Evolutionary conservation across 2,113 vertebrate species (phyloP).

Genomic region (Meles meles): DNA sequence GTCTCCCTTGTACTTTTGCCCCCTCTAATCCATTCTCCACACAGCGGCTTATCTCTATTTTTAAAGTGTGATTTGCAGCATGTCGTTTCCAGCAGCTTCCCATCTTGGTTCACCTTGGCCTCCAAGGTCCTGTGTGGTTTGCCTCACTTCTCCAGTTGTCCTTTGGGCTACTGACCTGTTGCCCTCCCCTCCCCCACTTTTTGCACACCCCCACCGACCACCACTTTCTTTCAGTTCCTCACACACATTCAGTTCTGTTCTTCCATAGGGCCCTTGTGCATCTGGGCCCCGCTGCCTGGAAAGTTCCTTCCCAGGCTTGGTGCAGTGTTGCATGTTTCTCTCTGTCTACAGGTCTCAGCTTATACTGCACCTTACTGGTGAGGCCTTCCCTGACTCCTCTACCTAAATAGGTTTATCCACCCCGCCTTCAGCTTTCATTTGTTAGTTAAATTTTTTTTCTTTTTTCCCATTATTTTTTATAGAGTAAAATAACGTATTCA

Average conservation of each 20-base stretch:
- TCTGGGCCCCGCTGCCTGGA: not conserved
- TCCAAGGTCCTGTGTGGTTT: not conserved
- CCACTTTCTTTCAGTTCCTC: not conserved
- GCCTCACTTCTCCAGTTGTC: not conserved
- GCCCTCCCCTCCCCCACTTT: not conserved
- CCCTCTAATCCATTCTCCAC: not conserved
- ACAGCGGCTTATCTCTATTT: not conserved
- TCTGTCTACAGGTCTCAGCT: not conserved
- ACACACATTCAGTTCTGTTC: not conserved
- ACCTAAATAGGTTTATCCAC: not conserved
- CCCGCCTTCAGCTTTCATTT: not conserved
- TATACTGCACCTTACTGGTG: not conserved
- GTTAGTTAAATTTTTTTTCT: not conserved
- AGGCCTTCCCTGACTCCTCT: not conserved
- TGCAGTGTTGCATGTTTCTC: not conserved
- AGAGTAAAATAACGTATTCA: not conserved
- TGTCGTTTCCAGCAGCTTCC: not conserved
- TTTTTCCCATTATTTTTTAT: not conserved
- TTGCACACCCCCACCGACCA: not conserved
- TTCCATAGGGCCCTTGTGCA: not conserved
- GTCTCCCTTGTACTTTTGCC: not conserved
- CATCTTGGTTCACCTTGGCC: not conserved
- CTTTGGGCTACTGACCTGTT: not conserved
- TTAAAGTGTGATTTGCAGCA: not conserved
- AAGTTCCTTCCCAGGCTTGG: not conserved